phyloP scores from a whole-genome alignment of 2,797 vertebrate genomes.

The Syngnathus rostellatus region DNA sequence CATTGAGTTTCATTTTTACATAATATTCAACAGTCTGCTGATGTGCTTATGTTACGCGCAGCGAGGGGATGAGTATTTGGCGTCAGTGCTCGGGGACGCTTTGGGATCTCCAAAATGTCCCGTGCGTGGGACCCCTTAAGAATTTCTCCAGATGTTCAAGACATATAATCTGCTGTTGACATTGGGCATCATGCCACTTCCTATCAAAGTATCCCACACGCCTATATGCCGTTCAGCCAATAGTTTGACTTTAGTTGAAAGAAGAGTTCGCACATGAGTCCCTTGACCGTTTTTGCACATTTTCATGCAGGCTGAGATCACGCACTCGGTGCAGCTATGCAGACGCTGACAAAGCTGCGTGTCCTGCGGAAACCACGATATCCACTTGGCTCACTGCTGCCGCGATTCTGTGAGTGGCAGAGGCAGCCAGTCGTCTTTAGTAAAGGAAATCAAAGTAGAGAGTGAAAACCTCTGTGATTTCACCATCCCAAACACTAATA shows the following conservation, averaged over 20 bases:
- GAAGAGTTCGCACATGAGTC: slow-evolving; percentile 10
- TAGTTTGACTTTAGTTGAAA: slow-evolving; percentile 28
- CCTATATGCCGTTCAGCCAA: slow-evolving; percentile 31
- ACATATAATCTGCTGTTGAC: slow-evolving; percentile 37
- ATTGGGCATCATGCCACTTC: slow-evolving; percentile 47
- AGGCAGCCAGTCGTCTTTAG: slow-evolving; percentile 2
- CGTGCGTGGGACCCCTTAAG: slow-evolving; percentile 29
- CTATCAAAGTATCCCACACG: slow-evolving; percentile 46
- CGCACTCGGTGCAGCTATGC: slow-evolving; percentile 9
- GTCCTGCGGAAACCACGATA: slow-evolving; percentile 2
- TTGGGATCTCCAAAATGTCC: slow-evolving; percentile 27
- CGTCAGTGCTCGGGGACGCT: slow-evolving; percentile 14
- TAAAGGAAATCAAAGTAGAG: slow-evolving; percentile 5
- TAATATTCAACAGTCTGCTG: slow-evolving; percentile 2
- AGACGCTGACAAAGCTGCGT: slow-evolving; percentile 13
- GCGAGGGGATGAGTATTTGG: slow-evolving; percentile 31
- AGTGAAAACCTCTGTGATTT: slow-evolving; percentile 3
- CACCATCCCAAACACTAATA: background rate
- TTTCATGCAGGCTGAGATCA: slow-evolving; percentile 32
- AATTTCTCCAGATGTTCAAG: slow-evolving; percentile 57
- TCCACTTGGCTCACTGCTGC: slow-evolving; percentile 11
- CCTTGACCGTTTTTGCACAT: slow-evolving; percentile 45
- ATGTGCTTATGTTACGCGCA: slow-evolving; percentile 14
- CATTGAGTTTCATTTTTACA: background rate
- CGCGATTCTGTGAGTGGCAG: slow-evolving; percentile 11